Base-by-base conservation (phyloP, 2,888 invertebrate species). In the Hyposoter dolosus region DNA sequence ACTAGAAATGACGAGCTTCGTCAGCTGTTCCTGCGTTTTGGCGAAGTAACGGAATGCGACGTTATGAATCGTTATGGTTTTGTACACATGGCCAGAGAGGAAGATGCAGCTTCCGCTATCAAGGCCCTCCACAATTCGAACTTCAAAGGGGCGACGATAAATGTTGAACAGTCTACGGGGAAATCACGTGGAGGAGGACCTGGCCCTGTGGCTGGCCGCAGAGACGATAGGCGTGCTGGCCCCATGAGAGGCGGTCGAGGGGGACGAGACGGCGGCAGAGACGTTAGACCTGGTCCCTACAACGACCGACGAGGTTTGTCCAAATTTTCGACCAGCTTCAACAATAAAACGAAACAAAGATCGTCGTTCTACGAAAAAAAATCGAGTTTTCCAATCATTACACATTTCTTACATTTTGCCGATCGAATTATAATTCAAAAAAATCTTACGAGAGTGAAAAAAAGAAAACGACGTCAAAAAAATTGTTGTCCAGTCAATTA, bases 21-120 rank as follows among this genome's bases (percentile, higher is more conserved):
- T 71, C 96, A 96, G 88, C 95, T 98, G 74, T 99, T 99, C 95
- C 96, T 97, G 89, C 96, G 97, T 77, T 98, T 97, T 94, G 98
- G 98, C 68, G 96, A 96, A 81, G 98, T 99, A 7, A 97, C 97
- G 23, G 99, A 99, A 94, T 98, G 98, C 94, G 99, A 99, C 93
- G 98, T 99, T 84, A 97, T 99, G 95, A 98, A 98, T 94, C 96
- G 98, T 86, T 99, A 98, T 94, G 99, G 98, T 12, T 99, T 99
- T 95, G 97, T 99, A 74, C 98, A 98, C 94, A 97, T 98, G 96
- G 97, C 97, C 92, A 96, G 97, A 28, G 96, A 96, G 91, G 97
- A 97, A 77, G 96, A 98, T 94, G 98, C 98, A 3, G 95, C 96
- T 68, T 96, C 96, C 81, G 98, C 98, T 0, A 98, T 98, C 89